Conservation (phyloP, 2,113 vertebrate genomes). For the Axis porcinus region DNA sequence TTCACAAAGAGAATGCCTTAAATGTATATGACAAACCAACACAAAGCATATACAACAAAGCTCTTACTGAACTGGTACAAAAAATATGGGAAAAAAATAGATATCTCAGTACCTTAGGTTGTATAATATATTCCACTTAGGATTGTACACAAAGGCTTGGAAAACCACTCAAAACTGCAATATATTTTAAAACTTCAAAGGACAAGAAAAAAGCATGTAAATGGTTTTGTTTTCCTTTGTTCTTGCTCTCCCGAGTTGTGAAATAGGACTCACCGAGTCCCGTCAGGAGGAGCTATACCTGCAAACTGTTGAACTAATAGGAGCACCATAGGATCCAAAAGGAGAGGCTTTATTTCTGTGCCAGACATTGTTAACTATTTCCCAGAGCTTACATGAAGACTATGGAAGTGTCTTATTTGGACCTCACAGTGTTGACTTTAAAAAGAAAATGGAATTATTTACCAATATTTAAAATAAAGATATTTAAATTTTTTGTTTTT, state of each 20-base stretch:
- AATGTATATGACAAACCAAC: background rate
- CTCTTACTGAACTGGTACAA: background rate
- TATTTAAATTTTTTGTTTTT: background rate
- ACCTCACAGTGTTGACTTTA: background rate
- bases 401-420: background rate
- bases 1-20: background rate
- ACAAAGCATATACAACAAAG: background rate
- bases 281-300: background rate
- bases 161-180: constrained; percentile 8
- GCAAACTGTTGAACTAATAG: background rate
- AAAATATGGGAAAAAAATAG: background rate
- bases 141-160: constrained; percentile 1
- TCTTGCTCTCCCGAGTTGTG: constrained; percentile 24
- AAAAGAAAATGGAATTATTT: background rate
- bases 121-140: constrained; percentile 12
- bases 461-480: background rate
- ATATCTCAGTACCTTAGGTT: background rate
- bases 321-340: background rate
- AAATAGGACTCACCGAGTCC: background rate
- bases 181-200: constrained; percentile 59
- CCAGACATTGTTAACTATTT: background rate
- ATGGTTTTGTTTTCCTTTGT: constrained; percentile 59
- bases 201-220: constrained; percentile 46
- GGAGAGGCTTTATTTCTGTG: background rate
- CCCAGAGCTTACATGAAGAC: background rate